A percentile compares a stretch with the other conserved stretches of the same genome.
phyloP scores from a whole-genome alignment of 2,797 vertebrate species.

The Pipistrellus kuhlii region DNA sequence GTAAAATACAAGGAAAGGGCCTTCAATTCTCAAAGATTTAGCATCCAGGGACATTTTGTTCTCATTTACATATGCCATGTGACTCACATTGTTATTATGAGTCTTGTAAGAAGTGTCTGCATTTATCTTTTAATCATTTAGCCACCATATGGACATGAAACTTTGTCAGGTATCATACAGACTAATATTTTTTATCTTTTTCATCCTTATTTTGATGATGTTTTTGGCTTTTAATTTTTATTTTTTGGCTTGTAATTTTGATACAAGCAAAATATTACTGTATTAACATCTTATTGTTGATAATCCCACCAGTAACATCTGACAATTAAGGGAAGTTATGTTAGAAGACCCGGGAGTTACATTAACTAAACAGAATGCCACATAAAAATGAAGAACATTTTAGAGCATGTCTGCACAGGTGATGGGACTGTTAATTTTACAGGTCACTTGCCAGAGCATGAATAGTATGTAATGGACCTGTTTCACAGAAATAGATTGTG shows the following conservation, averaged over 20 bases:
- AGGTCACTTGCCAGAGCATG: conserved; percentile 42
- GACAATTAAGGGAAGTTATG: background rate
- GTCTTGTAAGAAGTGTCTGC: background rate
- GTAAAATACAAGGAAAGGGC: background rate
- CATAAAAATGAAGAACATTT: conserved; percentile 48
- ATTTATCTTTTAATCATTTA: background rate
- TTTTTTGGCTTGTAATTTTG: conserved; percentile 34
- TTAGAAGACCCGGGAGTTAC: conserved; percentile 20
- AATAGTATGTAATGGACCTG: conserved; percentile 12
- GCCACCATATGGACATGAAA: background rate
- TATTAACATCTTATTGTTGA: conserved; percentile 12
- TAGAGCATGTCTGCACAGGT: background rate
- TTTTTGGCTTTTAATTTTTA: no score
- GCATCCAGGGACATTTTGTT: background rate
- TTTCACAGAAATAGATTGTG: background rate
- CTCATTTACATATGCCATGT: background rate
- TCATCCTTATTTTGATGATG: background rate
- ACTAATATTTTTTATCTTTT: background rate
- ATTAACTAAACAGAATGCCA: conserved; percentile 37
- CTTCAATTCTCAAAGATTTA: background rate
- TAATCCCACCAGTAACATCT: background rate
- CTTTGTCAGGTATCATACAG: background rate
- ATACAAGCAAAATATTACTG: conserved; percentile 10
- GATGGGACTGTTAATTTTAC: conserved; percentile 66
- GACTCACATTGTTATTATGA: background rate